phyloP scores from a whole-genome alignment of 2,797 vertebrate species.

The Corythornis leucogaster region DNA sequence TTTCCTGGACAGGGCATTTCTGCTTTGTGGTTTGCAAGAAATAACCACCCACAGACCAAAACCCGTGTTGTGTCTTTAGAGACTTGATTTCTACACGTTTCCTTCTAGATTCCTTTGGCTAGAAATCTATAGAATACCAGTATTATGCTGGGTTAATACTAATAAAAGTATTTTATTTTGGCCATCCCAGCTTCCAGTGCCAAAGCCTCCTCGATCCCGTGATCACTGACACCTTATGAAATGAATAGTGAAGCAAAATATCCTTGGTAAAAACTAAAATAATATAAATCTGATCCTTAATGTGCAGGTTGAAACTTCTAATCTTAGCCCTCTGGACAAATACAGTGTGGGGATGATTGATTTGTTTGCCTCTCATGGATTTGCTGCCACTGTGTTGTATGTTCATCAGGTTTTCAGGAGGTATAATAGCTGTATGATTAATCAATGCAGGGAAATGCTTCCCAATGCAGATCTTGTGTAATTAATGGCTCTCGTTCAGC shows the following conservation, averaged over 20 bases:
- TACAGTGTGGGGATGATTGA: not conserved
- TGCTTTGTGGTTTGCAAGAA: slow-evolving; percentile 56
- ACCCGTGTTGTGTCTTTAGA: not conserved
- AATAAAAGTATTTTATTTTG: not conserved
- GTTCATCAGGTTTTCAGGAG: slow-evolving; percentile 24
- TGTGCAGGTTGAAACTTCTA: not conserved
- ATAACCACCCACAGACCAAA: slow-evolving; percentile 46
- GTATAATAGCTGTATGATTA: not conserved
- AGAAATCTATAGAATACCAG: not conserved
- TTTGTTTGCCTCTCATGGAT: slow-evolving; percentile 31
- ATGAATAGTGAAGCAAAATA: not conserved
- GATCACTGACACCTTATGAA: not conserved
- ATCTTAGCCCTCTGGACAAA: not conserved
- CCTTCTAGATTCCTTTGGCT: not conserved
- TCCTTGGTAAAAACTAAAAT: not conserved
- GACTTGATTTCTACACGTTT: not conserved
- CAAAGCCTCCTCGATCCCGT: not conserved
- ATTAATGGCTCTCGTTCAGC: not conserved
- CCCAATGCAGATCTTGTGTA: not conserved
- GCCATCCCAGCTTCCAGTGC: not conserved
- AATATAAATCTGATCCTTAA: not conserved
- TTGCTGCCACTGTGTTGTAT: slow-evolving; percentile 31
- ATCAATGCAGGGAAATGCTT: not conserved
- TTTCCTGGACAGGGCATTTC: slow-evolving; percentile 61
- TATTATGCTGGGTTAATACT: not conserved